Percentiles rank a stretch among this genome's conserved stretches.
Conservation (phyloP, 2,888 invertebrate genomes). For the Xanthorhoe spadicearia region DNA sequence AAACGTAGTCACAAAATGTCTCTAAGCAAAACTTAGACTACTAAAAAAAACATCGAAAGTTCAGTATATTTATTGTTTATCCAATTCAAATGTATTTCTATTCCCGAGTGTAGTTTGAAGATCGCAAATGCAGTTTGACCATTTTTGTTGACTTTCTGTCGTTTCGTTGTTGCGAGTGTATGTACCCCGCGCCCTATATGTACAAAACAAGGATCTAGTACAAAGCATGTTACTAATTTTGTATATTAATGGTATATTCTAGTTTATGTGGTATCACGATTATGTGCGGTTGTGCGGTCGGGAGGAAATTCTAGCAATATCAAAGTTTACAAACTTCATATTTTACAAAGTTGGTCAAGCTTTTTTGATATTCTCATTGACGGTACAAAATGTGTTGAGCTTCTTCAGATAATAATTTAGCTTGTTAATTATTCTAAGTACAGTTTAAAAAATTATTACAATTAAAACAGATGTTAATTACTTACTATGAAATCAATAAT, state of each 20-base stretch:
- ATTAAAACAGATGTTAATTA: background rate
- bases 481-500: background rate
- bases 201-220: conserved; percentile 79
- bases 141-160: conserved; percentile 33
- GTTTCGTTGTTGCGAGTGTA: conserved; percentile 45
- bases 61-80: too few species aligned
- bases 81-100: too few species aligned
- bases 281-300: conserved; percentile 38
- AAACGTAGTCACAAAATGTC: too few species aligned
- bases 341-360: background rate
- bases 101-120: background rate
- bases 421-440: background rate
- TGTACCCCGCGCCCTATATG: conserved; percentile 69
- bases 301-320: conserved; percentile 32
- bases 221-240: conserved; percentile 85
- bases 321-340: background rate
- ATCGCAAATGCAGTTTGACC: conserved; percentile 4
- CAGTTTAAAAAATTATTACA: too few species aligned
- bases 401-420: background rate
- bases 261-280: conserved; percentile 61
- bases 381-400: background rate
- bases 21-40: too few species aligned
- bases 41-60: too few species aligned
- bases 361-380: background rate
- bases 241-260: conserved; percentile 78